Evolutionary conservation across 2,113 vertebrate genomes (phyloP).

Genomic region (Sisor rabdophorus): DNA sequence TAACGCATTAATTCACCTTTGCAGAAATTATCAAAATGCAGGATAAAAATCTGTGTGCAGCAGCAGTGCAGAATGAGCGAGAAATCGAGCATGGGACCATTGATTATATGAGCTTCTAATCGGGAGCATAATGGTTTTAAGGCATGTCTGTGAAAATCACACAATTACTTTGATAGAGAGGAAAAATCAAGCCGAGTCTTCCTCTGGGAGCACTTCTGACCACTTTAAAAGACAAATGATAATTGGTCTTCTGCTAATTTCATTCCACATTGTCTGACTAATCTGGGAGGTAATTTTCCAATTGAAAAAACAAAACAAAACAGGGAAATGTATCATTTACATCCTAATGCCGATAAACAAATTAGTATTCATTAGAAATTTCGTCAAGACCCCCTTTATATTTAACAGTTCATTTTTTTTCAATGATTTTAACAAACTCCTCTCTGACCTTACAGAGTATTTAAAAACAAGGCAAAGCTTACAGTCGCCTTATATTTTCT

Average conservation of each 20-base stretch:
- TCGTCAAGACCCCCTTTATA: conserved; percentile 86
- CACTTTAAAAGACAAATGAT: conserved; percentile 77
- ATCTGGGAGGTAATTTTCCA: conserved; percentile 92
- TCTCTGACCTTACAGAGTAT: conserved; percentile 79
- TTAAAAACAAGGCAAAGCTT: conserved; percentile 78
- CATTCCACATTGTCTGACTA: conserved; percentile 77
- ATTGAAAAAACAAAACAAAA: conserved; percentile 57
- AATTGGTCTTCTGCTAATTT: conserved; percentile 77
- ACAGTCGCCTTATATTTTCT: conserved; percentile 16
- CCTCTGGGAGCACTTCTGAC: conserved; percentile 71
- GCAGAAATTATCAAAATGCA: conserved; percentile 11
- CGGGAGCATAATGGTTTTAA: conserved; percentile 71
- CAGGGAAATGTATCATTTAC: conserved; percentile 88
- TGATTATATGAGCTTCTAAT: conserved; percentile 66
- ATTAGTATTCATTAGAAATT: conserved; percentile 99
- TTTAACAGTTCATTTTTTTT: conserved; percentile 85
- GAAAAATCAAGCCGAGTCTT: conserved; percentile 56
- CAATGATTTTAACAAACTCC: conserved; percentile 87
- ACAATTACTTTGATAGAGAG: conserved; percentile 71
- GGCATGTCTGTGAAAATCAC: conserved; percentile 68
- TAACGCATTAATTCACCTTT: conserved; percentile 13
- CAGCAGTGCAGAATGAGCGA: conserved; percentile 53
- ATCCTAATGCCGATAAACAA: conserved; percentile 96
- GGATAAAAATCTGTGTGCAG: conserved; percentile 15
- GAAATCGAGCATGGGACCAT: conserved; percentile 62